Evolutionary conservation across 2,888 invertebrate genomes (phyloP), one percentile per base, ranked within the genome.

Genomic region (Allacma fusca): DNA sequence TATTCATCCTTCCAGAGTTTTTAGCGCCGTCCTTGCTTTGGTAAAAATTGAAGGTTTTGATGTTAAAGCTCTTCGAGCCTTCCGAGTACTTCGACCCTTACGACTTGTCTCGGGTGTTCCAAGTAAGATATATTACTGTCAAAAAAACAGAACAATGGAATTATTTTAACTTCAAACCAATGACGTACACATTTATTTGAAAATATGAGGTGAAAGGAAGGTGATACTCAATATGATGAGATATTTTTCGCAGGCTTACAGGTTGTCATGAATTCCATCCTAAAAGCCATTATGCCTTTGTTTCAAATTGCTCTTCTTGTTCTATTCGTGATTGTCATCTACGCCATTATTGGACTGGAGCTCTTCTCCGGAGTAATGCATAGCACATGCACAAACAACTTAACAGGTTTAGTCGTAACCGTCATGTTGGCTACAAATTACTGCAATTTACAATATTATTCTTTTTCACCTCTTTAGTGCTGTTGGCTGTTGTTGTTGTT

Each of bases 101-200:
- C 87, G 90, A 82, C 87, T 91, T 78, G 90, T 91, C 50, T 90
- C 90, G 57, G 89, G 90, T 79, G 90, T 91, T 64, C 90, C 90
- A 80, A 90, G 90, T 89, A 86, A 87, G 88, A 26, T 24, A 7
- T 57, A 57, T 16, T 57, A 34, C 34, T 9, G 9, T 34, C n/a
- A n/a, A n/a, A n/a, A n/a, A n/a, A n/a, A n/a, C n/a, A n/a, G n/a
- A n/a, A n/a, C n/a, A n/a, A n/a, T n/a, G n/a, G n/a, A n/a, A 9
- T 40, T 40, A 40, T 40, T 40, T 40, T 40, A 40, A 40, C 13
- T 40, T 40, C n/a, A n/a, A n/a, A n/a, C n/a, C n/a, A n/a, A n/a
- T n/a, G n/a, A n/a, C n/a, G n/a, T n/a, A 34, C 9, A 34, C 4
- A 7, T 7, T 34, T 34, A 9, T 34, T 7, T 4, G 4, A 9